These are phyloP conservation scores for Dascillus cervinus DNA, from an alignment of 2,888 invertebrate species.

Conservation along the genomic window DNA sequence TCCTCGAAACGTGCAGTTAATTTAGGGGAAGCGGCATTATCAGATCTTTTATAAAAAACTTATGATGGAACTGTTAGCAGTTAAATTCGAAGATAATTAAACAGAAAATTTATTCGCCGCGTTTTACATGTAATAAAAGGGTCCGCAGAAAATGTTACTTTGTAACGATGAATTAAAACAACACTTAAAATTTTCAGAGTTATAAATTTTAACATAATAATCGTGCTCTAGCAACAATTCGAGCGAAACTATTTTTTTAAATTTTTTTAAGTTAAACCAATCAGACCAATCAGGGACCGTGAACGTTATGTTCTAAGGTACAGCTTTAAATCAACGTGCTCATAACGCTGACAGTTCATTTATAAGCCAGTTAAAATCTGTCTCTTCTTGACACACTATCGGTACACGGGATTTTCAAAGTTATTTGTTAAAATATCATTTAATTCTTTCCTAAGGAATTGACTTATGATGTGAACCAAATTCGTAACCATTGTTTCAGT, in stretches of 20 bases:
- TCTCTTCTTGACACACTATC: constrained; percentile 18
- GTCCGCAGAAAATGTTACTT: too few species aligned
- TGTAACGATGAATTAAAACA: constrained; percentile 20
- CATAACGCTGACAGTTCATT: constrained; percentile 24
- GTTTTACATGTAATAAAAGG: too few species aligned
- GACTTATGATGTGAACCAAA: too few species aligned
- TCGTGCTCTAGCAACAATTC: constrained; percentile 20
- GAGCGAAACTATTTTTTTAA: constrained; percentile 21
- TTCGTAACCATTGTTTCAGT: too few species aligned
- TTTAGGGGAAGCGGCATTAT: too few species aligned
- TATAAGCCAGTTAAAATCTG: constrained; percentile 23
- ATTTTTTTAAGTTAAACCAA: too few species aligned
- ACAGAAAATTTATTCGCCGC: too few species aligned
- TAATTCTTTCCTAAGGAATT: constrained; percentile 10
- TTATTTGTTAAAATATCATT: constrained; percentile 17
- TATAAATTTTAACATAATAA: constrained; percentile 23
- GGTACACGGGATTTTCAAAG: constrained; percentile 8
- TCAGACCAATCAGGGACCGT: constrained; percentile 19
- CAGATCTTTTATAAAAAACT: too few species aligned
- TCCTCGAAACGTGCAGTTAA: too few species aligned
- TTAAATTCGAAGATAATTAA: too few species aligned
- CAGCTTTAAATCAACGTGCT: constrained; percentile 23
- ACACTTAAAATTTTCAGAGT: constrained; percentile 16
- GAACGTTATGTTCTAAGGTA: constrained; percentile 18
- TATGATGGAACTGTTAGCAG: too few species aligned